Percentiles rank a stretch among this genome's conserved stretches.
phyloP scores from a whole-genome alignment of 64 coral and sea anemone species.

The Orbicella faveolata region DNA sequence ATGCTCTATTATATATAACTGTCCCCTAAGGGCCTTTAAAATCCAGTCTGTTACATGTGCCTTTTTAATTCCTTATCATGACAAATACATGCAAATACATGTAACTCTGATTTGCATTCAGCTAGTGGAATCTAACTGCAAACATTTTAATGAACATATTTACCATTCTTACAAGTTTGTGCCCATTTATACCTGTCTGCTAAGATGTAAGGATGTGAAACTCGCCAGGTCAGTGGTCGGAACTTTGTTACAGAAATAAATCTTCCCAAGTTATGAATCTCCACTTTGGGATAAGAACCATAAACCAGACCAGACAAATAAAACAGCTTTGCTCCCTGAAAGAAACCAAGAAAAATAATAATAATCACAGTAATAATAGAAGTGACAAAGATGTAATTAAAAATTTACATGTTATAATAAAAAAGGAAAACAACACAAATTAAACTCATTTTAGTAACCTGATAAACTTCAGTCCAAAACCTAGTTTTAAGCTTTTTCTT shows the following conservation, averaged over 20 bases:
- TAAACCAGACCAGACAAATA: constrained; percentile 91
- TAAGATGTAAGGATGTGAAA: constrained; percentile 90
- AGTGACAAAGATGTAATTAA: neutral
- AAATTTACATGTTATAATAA: neutral
- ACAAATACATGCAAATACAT: no score
- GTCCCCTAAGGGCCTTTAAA: no score
- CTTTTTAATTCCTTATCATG: no score
- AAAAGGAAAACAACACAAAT: neutral
- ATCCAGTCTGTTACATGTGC: no score
- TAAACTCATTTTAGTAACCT: constrained; percentile 34
- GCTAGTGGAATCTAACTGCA: no score
- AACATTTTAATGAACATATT: no score
- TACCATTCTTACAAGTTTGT: no score
- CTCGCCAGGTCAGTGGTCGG: constrained; percentile 84
- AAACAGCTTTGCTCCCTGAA: constrained; percentile 95
- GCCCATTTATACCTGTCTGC: constrained; percentile 78
- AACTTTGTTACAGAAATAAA: constrained; percentile 98
- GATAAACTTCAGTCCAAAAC: constrained; percentile 99
- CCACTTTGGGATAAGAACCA: constrained; percentile 94
- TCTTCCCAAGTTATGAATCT: constrained; percentile 95
- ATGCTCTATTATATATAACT: no score
- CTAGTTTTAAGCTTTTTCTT: constrained; percentile 94
- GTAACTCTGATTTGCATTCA: no score
- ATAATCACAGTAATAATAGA: neutral
- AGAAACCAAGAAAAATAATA: neutral